Evolutionary conservation across 2,113 vertebrate genomes (phyloP), one percentile per base, ranked within the genome.

Genomic region (Sardina pilchardus): DNA sequence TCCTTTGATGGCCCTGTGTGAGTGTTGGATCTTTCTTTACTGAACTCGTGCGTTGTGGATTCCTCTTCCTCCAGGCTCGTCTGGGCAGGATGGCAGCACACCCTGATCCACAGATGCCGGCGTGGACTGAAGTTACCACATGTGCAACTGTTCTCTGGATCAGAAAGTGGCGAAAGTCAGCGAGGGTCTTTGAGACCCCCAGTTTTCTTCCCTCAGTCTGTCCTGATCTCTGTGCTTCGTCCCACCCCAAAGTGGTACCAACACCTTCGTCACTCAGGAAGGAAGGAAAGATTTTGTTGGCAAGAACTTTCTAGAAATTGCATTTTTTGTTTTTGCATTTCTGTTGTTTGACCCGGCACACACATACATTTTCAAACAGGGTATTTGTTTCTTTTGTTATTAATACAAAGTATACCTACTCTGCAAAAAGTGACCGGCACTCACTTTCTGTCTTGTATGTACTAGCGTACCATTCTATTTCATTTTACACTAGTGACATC

Each of bases 21-120:
- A 12, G 45, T 14, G 45, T 47, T 47, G 6, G 12, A 47, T 47
- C 45, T 47, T n/a, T 3, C 14, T 78, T 14, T 78, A 78, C 30
- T 78, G 30, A 78, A 16, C 53, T 56, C 14, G 3, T 56, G 14
- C 12, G 9, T 78, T 4, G 17, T 84, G 34, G 2, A 39, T 0
- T 17, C 84, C 19, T 80, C 26, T 87, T 88, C 83, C n/a, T 10
- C n/a, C 85, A 94, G 92, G 89, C 0, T 89, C 89, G 0, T 81
- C 85, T 19, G 30, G 12, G 26, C 86, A 91, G 86, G 84, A 86
- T 43, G 47, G 90, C 39, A 89, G 39, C 21, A 6, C 83, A 8
- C 26, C 71, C 82, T 92, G 84, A 91, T 1, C 14, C 0, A 16
- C 44, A 9, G 67, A 78, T 10, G 84, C 24, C 30, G 36, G 16